These are phyloP conservation scores for Pherbina coryleti DNA, from an alignment of 2,888 invertebrate species.

Conservation along the genomic window DNA sequence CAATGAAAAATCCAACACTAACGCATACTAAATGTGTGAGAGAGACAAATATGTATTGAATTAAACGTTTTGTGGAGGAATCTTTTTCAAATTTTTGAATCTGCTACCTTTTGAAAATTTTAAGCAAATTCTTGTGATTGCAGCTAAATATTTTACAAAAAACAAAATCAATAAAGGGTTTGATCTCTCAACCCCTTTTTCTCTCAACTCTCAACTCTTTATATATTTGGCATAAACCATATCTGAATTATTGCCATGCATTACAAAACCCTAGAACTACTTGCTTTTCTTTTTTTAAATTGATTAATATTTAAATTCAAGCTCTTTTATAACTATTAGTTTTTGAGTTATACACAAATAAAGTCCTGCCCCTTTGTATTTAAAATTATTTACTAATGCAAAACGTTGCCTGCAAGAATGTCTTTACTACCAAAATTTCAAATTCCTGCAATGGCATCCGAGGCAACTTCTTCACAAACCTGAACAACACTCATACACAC, in stretches of 20 bases:
- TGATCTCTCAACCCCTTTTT: neutral
- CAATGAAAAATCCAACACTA: neutral
- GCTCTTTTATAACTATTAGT: neutral
- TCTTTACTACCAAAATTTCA: constrained; percentile 41
- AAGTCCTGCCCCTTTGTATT: neutral
- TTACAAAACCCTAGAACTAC: too few species aligned
- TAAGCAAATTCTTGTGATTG: too few species aligned
- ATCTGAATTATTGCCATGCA: too few species aligned
- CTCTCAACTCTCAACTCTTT: neutral
- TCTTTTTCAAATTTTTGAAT: constrained; percentile 13
- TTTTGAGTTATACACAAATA: neutral
- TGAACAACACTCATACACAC: constrained; percentile 7
- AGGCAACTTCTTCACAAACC: constrained; percentile 7
- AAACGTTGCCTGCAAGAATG: constrained; percentile 36
- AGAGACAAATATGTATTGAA: neutral
- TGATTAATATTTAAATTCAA: neutral
- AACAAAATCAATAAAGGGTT: too few species aligned
- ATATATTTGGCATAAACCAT: too few species aligned
- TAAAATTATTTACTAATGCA: neutral
- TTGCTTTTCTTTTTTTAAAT: neutral
- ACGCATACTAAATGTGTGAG: neutral
- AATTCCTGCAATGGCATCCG: constrained; percentile 45
- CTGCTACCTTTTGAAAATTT: constrained; percentile 18
- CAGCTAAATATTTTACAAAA: too few species aligned
- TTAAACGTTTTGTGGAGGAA: constrained; percentile 11